Base-by-base conservation (phyloP, 2,113 vertebrate species). In the Siphamia tubifer region DNA sequence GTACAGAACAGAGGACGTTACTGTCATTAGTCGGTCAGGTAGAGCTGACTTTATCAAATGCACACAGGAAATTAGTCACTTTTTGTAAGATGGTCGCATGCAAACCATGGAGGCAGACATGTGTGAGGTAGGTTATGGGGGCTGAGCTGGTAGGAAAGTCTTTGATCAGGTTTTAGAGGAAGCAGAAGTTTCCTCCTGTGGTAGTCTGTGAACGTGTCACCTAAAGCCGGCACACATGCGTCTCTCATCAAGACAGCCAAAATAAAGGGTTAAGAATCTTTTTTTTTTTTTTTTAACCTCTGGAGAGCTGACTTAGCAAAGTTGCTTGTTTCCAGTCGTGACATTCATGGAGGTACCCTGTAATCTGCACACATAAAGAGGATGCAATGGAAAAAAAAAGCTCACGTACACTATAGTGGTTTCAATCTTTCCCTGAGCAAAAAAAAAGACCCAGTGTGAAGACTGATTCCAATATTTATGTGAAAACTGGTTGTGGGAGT, bases 141-240 rank as follows among this genome's bases (percentile, higher is more conserved):
- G 49, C 44, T 61, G 34, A 27, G 51, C 36, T 52, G 30, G 61
- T 74, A 62, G 30, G 56, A 47, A 49, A 85, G 79, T 42, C 39
- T 91, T 92, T 91, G 80, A 92, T 90, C 87, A 84, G 74, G 61
- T 83, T 2, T 42, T 79, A 57, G 66, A 84, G 90, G 88, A 92
- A 92, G 84, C 82, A 87, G 87, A 81, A 83, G 87, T 92, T 92
- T 92, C 87, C 90, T 90, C 83, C 51, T 32, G 43, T 60, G 42
- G 35, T n/a, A n/a, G n/a, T n/a, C n/a, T n/a, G n/a, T n/a, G n/a
- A n/a, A n/a, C n/a, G n/a, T n/a, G n/a, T n/a, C n/a, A n/a, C n/a
- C n/a, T n/a, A n/a, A 7, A 58, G 36, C 21, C 35, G 45, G n/a
- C 27, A 43, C 31, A 64, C 30, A n/a, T 44, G 48, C 8, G 0